Percentiles rank a stretch among this genome's conserved stretches.
Evolutionary conservation across 2,113 vertebrate species (phyloP).

Genomic region (Pungitius pungitius): DNA sequence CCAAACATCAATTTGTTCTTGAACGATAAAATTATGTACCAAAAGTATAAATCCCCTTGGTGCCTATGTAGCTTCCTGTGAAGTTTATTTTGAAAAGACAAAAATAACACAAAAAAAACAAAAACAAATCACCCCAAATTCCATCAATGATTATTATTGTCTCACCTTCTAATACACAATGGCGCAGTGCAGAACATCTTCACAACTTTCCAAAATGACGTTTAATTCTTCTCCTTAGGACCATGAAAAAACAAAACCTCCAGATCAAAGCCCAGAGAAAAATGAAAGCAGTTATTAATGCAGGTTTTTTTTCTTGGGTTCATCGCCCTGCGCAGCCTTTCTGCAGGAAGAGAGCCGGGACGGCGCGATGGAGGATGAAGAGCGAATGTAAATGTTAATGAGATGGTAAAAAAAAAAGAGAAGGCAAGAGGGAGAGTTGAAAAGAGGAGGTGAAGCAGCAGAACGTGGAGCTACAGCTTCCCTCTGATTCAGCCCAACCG

Average conservation of each 20-base stretch:
- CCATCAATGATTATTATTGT: background rate
- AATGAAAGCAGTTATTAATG: background rate
- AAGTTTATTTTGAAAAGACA: too few species aligned
- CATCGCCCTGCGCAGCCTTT: background rate
- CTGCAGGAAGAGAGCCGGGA: conserved; percentile 7
- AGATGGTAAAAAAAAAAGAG: conserved; percentile 43
- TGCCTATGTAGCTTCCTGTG: too few species aligned
- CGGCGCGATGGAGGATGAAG: conserved; percentile 25
- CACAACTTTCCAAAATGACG: accelerated
- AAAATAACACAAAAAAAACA: background rate
- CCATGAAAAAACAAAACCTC: conserved; percentile 4
- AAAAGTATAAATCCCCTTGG: too few species aligned
- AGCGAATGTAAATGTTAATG: conserved; percentile 64
- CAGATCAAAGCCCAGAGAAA: background rate
- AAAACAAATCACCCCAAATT: background rate
- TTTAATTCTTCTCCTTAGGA: too few species aligned
- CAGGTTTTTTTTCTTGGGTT: background rate
- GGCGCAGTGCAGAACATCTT: background rate
- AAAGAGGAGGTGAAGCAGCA: conserved; percentile 58
- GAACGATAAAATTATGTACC: too few species aligned
- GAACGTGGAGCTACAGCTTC: conserved; percentile 38
- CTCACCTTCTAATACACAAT: background rate
- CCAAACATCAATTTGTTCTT: too few species aligned
- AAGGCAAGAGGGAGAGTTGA: conserved; percentile 49
- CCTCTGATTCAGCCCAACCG: conserved; percentile 60